Base-by-base conservation (phyloP, 2,797 vertebrate genomes). In the Moxostoma hubbsi region DNA sequence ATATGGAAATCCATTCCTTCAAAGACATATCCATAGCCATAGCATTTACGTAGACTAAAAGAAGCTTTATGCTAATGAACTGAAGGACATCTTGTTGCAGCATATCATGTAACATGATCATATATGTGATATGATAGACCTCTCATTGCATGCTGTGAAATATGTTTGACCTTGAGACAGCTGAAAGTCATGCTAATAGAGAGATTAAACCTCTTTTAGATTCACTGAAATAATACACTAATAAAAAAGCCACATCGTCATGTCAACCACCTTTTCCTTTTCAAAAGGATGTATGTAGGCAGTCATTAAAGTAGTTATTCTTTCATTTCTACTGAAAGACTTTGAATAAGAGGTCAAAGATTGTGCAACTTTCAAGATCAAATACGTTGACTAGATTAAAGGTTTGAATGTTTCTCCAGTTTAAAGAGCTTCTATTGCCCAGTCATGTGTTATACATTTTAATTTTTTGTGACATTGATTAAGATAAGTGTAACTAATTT, bases 371-470 rank as follows among this genome's bases (percentile, higher is more conserved):
- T n/a, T 46, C 36, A 64, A 73, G 24, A 69, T 77, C 75, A 69
- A 77, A 77, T 53, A 36, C 6, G 1, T 10, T 43, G 51, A 53
- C 6, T 70, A 51, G 68, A 51, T 73, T 16, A 36, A 47, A 36
- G 57, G 62, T 68, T 77, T 18, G 64, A 43, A 54, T 75, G 50
- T n/a, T 54, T 70, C 46, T 61, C 74, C 65, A 36, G 5, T 69
- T 65, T 51, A 72, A 72, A 58, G n/a, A n/a, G 69, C 7, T 5
- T 10, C 4, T 7, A 51, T 55, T 5, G 13, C 18, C 10, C 87
- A 83, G 81, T 84, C 74, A 24, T 36, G 24, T 0, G 11, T 10
- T 45, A 61, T 73, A 64, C 73, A 75, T 80, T 77, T 80, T 85
- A 77, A 71, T 2, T 36, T 75, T 72, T 50, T 50, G 49, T 50